These are phyloP conservation scores for Micromys minutus DNA, from an alignment of 2,113 vertebrate species.

Conservation along the genomic window DNA sequence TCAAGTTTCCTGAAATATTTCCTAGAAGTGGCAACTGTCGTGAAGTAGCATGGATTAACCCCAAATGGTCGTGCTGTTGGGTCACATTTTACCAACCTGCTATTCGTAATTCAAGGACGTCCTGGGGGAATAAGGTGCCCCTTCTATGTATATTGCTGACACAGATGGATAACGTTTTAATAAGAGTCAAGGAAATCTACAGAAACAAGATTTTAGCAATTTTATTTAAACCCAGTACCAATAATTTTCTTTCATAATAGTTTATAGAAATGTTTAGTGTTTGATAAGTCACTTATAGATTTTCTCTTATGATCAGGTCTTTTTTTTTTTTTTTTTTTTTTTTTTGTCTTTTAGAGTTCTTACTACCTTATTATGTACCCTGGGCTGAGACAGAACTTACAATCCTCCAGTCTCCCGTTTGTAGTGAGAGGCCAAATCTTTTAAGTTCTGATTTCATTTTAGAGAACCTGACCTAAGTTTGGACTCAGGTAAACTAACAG, in stretches of 20 bases:
- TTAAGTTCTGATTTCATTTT: too few species aligned
- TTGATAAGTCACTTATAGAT: neutral
- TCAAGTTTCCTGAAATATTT: slow-evolving; percentile 30
- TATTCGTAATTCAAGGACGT: slow-evolving; percentile 31
- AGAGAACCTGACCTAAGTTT: too few species aligned
- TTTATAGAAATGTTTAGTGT: neutral
- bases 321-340: neutral
- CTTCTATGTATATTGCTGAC: neutral
- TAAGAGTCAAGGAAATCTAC: slow-evolving; percentile 20
- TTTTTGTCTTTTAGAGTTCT: neutral
- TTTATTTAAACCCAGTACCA: slow-evolving; percentile 52
- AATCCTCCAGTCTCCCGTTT: neutral
- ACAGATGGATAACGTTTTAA: neutral
- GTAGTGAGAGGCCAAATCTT: too few species aligned
- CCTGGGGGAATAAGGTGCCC: neutral
- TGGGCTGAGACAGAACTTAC: neutral
- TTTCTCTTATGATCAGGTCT: neutral
- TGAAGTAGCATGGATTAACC: neutral
- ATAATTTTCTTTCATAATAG: slow-evolving; percentile 15
- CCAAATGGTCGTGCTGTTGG: neutral
- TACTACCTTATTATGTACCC: neutral
- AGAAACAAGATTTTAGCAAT: slow-evolving; percentile 22
- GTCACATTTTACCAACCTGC: neutral
- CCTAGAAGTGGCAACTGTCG: too few species aligned
- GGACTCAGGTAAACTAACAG: too few species aligned